Conservation (phyloP, 2,797 vertebrate species). For the Gorsachius magnificus region DNA sequence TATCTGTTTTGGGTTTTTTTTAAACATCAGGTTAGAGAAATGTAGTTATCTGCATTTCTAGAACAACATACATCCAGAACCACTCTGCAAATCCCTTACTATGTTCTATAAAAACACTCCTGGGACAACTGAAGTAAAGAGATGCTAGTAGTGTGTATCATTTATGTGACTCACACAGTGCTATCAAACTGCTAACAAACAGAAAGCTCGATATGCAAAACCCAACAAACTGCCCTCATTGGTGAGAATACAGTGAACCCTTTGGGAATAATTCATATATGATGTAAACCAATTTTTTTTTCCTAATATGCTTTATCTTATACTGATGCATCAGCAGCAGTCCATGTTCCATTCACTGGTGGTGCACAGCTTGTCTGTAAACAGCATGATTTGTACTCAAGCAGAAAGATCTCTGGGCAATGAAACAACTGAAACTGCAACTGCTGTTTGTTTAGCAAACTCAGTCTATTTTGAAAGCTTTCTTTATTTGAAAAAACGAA, state of each 20-base stretch:
- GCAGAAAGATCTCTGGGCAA: neutral
- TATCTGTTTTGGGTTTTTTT: neutral
- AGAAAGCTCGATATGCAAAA: neutral
- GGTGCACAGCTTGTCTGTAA: neutral
- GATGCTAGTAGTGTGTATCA: neutral
- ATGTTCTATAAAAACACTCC: neutral
- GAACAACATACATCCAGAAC: neutral
- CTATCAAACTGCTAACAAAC: neutral
- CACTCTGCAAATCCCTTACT: neutral
- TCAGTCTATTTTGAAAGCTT: neutral
- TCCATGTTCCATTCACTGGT: neutral
- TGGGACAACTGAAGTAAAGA: neutral
- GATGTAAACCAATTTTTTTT: neutral
- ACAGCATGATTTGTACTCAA: neutral
- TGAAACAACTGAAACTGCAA: neutral
- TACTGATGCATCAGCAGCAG: neutral
- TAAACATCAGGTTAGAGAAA: neutral
- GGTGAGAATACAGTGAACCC: neutral
- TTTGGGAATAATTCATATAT: neutral
- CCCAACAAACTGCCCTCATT: neutral
- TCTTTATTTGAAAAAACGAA: neutral
- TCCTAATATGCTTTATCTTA: neutral
- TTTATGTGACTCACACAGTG: neutral
- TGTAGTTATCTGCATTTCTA: neutral
- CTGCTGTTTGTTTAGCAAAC: neutral